phyloP scores from a whole-genome alignment of 2,888 invertebrate genomes.

The Pomacea canaliculata region DNA sequence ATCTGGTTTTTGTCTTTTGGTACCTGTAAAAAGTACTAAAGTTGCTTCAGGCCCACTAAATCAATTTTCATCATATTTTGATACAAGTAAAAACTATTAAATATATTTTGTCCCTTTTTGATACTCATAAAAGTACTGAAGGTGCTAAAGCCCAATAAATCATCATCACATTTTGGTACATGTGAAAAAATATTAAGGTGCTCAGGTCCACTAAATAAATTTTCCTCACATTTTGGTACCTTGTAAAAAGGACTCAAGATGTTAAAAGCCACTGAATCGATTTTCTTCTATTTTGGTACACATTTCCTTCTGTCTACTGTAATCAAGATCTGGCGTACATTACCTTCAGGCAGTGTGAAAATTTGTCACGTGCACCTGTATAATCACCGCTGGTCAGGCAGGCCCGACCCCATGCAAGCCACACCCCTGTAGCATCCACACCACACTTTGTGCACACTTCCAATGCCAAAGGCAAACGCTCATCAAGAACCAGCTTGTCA shows the following conservation, averaged over 20 bases:
- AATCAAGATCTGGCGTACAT: not conserved
- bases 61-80: not conserved
- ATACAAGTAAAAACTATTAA: not conserved
- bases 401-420: slow-evolving; percentile 90
- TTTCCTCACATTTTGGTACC: too few relatives aligned
- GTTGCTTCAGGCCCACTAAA: not conserved
- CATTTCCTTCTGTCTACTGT: too few relatives aligned
- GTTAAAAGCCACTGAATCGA: too few relatives aligned
- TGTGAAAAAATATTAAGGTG: too few relatives aligned
- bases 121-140: too few relatives aligned
- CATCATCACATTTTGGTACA: too few relatives aligned
- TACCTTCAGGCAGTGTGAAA: slow-evolving; percentile 74
- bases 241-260: too few relatives aligned
- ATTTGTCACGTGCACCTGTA: slow-evolving; percentile 82
- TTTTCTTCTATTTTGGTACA: too few relatives aligned
- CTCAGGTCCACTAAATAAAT: not conserved
- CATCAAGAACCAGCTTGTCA: slow-evolving; percentile 82
- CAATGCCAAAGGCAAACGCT: slow-evolving; percentile 83
- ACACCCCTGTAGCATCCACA: slow-evolving; percentile 80
- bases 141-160: too few relatives aligned
- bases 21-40: slow-evolving; percentile 41
- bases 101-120: not conserved
- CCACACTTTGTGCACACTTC: slow-evolving; percentile 88
- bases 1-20: slow-evolving; percentile 58
- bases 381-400: slow-evolving; percentile 75